Conservation (phyloP, 2,113 vertebrate species). For the Nanger granti region DNA sequence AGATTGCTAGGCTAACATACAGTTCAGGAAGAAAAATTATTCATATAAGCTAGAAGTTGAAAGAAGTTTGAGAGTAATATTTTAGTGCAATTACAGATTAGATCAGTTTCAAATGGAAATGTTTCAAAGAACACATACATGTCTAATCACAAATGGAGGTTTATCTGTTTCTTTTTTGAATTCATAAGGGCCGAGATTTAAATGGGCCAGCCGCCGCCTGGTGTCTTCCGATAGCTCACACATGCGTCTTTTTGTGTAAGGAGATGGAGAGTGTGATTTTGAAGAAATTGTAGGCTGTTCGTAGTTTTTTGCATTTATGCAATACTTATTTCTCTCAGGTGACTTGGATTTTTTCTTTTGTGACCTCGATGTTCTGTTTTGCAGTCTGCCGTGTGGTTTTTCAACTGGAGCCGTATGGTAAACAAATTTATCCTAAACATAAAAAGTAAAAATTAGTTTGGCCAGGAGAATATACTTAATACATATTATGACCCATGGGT, state of each 20-base stretch:
- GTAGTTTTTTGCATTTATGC: conserved; percentile 76
- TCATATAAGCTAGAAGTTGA: conserved; percentile 54
- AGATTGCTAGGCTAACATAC: conserved; percentile 58
- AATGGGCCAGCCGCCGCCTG: conserved; percentile 87
- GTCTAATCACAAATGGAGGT: conserved; percentile 89
- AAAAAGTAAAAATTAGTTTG: conserved; percentile 55
- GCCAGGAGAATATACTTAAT: not conserved
- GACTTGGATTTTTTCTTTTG: conserved; percentile 66
- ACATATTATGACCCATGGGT: not conserved
- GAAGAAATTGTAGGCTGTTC: conserved; percentile 92
- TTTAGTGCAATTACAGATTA: conserved; percentile 62
- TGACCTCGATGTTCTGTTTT: conserved; percentile 47
- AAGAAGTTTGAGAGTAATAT: conserved; percentile 51
- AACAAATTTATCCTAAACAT: conserved; percentile 65
- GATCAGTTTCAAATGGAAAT: conserved; percentile 56
- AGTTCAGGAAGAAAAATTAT: conserved; percentile 60
- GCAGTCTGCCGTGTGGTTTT: conserved; percentile 65
- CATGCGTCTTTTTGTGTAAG: conserved; percentile 95
- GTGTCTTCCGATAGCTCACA: conserved; percentile 91
- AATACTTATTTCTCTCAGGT: conserved; percentile 64
- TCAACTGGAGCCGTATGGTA: conserved; percentile 61
- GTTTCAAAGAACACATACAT: conserved; percentile 74
- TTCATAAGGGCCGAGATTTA: conserved; percentile 91
- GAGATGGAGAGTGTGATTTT: conserved; percentile 86
- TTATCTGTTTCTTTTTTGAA: conserved; percentile 91